Evolutionary conservation across 2,888 invertebrate genomes (phyloP).

Genomic region (Brachypalpus laphriformis): DNA sequence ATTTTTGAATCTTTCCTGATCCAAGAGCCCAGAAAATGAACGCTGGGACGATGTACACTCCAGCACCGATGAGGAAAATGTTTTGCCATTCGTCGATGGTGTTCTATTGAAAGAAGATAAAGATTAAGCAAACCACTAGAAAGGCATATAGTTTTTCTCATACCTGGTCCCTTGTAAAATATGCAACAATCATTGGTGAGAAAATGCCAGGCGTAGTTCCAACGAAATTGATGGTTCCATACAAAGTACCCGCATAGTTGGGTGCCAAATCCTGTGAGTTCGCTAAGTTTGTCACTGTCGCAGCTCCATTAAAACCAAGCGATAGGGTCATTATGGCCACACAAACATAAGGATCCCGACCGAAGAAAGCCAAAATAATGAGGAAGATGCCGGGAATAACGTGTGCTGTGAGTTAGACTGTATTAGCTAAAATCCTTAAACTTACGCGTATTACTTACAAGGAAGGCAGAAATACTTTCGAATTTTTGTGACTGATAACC

Average conservation of each 20-base stretch:
- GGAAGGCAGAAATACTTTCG: slow-evolving; percentile 87
- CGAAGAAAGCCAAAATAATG: slow-evolving; percentile 85
- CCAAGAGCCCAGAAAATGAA: slow-evolving; percentile 88
- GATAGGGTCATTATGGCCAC: slow-evolving; percentile 87
- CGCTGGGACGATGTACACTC: slow-evolving; percentile 88
- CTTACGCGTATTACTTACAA: slow-evolving; percentile 82
- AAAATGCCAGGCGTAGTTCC: slow-evolving; percentile 89
- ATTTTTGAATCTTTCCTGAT: slow-evolving; percentile 88
- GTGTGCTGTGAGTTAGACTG: slow-evolving; percentile 82
- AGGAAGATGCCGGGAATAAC: slow-evolving; percentile 85
- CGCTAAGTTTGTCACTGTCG: slow-evolving; percentile 86
- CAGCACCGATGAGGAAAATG: slow-evolving; percentile 89
- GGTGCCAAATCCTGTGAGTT: slow-evolving; percentile 89
- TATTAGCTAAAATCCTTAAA: slow-evolving; percentile 65
- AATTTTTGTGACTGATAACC: slow-evolving; percentile 84
- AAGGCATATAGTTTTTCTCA: slow-evolving; percentile 14
- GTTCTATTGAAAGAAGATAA: slow-evolving; percentile 84
- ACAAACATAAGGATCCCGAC: slow-evolving; percentile 86
- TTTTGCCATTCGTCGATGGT: slow-evolving; percentile 90
- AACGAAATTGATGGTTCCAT: slow-evolving; percentile 89
- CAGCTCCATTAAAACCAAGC: slow-evolving; percentile 87
- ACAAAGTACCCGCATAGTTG: slow-evolving; percentile 88
- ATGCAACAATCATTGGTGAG: slow-evolving; percentile 87
- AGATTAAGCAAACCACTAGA: not conserved
- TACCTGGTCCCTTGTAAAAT: slow-evolving; percentile 79